A percentile compares a stretch with the other conserved stretches of the same genome.
Evolutionary conservation across 2,113 vertebrate species (phyloP).

Genomic region (Psittacula cyanocephala): DNA sequence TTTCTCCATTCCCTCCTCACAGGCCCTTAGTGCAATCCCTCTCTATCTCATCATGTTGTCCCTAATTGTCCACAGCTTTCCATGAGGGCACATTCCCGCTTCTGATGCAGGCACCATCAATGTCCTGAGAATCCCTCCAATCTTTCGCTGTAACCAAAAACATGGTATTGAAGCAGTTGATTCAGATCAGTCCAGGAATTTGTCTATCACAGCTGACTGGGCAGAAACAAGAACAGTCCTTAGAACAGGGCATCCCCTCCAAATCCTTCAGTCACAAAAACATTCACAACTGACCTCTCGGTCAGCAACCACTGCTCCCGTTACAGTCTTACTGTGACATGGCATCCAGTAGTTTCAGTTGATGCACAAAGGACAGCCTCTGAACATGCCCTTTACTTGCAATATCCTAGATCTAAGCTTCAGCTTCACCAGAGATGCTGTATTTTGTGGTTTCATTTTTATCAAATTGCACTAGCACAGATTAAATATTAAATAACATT

Average conservation of each 20-base stretch:
- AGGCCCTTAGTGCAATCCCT: neutral
- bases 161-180: neutral
- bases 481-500: neutral
- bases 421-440: neutral
- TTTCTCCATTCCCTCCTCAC: neutral
- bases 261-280: neutral
- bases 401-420: neutral
- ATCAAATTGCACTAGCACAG: neutral
- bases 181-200: neutral
- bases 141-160: neutral
- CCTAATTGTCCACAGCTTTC: neutral
- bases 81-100: neutral
- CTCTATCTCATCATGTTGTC: neutral
- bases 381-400: neutral
- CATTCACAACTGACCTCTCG: rapidly evolving
- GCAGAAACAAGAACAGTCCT: neutral
- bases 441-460: neutral
- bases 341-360: neutral
- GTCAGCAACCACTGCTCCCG: neutral
- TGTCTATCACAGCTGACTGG: neutral
- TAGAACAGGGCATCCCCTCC: neutral
- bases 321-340: rapidly evolving
- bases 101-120: neutral
- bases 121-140: neutral
- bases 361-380: neutral